phyloP scores from a whole-genome alignment of 2,113 vertebrate species.

The Hemichromis elongatus region DNA sequence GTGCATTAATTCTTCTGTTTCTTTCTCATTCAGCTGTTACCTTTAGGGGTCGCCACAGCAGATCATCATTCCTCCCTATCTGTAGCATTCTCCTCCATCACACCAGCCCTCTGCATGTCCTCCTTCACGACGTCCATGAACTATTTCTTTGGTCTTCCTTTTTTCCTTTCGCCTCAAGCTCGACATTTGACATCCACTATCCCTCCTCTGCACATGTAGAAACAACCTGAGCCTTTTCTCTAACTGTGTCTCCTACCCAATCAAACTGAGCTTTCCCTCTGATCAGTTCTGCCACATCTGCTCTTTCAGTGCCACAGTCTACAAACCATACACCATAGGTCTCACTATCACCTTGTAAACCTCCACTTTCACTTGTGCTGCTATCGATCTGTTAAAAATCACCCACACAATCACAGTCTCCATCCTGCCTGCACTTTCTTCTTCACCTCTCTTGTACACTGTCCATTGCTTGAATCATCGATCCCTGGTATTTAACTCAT shows the following conservation, averaged over 20 bases:
- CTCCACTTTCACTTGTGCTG: background rate
- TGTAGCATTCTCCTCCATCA: background rate
- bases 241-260: background rate
- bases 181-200: background rate
- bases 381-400: background rate
- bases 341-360: background rate
- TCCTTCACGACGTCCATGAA: background rate
- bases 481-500: background rate
- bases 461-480: background rate
- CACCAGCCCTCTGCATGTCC: background rate
- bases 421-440: background rate
- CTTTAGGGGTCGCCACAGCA: background rate
- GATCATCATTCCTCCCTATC: background rate
- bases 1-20: background rate
- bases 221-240: background rate
- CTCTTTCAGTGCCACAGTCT: background rate
- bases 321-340: background rate
- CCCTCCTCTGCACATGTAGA: background rate
- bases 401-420: background rate
- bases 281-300: background rate
- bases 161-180: background rate
- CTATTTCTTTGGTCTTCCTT: background rate
- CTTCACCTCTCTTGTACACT: background rate
- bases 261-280: background rate
- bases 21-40: background rate